Percentiles rank a stretch among this genome's conserved stretches.
Evolutionary conservation across 37 sponge, comb jelly and placozoan genomes (phyloP).

Genomic region (Tethya wilhelma): DNA sequence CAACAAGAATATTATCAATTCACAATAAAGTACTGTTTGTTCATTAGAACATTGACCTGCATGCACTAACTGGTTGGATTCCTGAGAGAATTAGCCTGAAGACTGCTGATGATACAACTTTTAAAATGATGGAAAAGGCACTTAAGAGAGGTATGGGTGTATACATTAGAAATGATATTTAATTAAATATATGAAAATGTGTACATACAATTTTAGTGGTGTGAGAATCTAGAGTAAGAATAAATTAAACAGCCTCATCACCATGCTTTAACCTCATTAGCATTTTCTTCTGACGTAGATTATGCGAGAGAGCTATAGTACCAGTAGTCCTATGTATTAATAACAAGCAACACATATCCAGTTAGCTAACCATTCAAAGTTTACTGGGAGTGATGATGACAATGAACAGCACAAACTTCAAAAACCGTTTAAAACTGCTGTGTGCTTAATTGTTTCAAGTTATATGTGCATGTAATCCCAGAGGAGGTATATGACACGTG

Average conservation of each 20-base stretch:
- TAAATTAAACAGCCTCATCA: too few species aligned
- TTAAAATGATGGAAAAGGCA: slow-evolving; percentile 45
- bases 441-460: too few species aligned
- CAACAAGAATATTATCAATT: not conserved
- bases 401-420: too few species aligned
- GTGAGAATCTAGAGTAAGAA: not conserved
- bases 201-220: not conserved
- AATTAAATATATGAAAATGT: slow-evolving; percentile 3
- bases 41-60: slow-evolving; percentile 92
- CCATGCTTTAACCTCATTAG: not conserved
- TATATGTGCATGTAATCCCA: too few species aligned
- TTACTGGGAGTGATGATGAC: too few species aligned
- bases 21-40: not conserved
- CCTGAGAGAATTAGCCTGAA: slow-evolving; percentile 89
- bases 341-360: too few species aligned
- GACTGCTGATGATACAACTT: slow-evolving; percentile 21
- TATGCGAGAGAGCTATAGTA: too few species aligned
- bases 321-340: too few species aligned
- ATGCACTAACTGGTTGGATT: slow-evolving; percentile 99
- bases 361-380: too few species aligned
- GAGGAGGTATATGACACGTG: too few species aligned
- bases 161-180: not conserved
- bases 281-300: too few species aligned
- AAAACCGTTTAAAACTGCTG: too few species aligned
- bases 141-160: slow-evolving; percentile 25